Conservation (phyloP, 92 coral and sea anemone genomes). For the Porites evermanni region DNA sequence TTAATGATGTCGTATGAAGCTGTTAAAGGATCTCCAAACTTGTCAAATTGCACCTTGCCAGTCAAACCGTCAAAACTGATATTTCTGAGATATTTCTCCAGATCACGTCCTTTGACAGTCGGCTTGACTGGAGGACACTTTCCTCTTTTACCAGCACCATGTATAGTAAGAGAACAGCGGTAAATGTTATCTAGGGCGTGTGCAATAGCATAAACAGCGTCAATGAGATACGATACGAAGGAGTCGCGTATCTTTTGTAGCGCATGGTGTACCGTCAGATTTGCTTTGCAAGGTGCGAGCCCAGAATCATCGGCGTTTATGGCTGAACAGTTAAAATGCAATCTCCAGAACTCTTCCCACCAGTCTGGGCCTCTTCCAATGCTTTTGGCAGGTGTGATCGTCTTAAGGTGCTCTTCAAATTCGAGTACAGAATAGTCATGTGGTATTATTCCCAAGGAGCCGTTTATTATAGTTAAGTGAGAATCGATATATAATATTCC, state of each 20-base stretch:
- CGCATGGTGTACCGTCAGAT: neutral
- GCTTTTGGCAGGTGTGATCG: neutral
- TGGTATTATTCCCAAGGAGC: neutral
- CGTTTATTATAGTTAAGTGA: neutral
- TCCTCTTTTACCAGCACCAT: neutral
- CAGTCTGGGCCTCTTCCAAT: neutral
- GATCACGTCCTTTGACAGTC: neutral
- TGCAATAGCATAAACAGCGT: neutral
- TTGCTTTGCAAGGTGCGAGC: neutral
- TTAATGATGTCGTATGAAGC: neutral
- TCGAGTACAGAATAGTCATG: neutral
- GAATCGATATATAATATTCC: neutral
- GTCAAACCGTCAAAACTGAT: neutral
- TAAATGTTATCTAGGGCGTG: neutral
- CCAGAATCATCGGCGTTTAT: neutral
- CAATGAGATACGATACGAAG: neutral
- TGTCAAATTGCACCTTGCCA: neutral
- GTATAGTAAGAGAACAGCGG: neutral
- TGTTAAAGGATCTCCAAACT: neutral
- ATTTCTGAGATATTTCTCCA: neutral
- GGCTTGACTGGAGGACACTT: neutral
- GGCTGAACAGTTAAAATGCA: neutral
- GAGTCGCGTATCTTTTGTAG: neutral
- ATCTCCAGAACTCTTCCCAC: neutral
- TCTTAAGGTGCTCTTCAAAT: neutral